Evolutionary conservation across 2,797 vertebrate genomes (phyloP).

Genomic region (Brachymystax lenok): DNA sequence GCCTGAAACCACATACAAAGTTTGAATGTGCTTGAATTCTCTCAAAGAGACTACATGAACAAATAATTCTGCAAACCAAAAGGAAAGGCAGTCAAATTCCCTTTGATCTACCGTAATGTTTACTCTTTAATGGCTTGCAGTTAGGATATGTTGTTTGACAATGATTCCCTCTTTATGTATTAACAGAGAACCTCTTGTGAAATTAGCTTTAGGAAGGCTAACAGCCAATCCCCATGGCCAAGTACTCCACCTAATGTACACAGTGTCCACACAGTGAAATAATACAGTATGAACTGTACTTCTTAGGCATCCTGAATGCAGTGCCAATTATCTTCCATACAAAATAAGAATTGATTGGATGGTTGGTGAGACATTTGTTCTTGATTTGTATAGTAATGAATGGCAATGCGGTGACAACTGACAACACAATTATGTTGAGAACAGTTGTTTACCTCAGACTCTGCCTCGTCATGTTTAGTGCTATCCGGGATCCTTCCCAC

Average conservation of each 20-base stretch:
- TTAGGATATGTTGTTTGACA: conserved; percentile 32
- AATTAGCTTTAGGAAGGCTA: neutral
- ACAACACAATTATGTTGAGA: neutral
- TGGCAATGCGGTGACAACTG: neutral
- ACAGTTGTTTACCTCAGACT: neutral
- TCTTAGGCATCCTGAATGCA: neutral
- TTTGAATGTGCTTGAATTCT: neutral
- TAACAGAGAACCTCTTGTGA: conserved; percentile 16
- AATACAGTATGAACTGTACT: neutral
- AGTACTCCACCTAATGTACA: neutral
- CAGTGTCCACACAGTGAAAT: neutral
- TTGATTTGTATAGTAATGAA: neutral
- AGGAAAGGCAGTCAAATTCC: neutral
- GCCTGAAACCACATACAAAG: neutral
- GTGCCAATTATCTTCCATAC: neutral
- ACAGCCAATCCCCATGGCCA: neutral
- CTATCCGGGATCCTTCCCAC: too few relatives aligned
- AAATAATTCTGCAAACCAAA: neutral
- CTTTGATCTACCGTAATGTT: conserved; percentile 15
- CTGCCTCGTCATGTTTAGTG: too few relatives aligned
- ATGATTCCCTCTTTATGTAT: conserved; percentile 14
- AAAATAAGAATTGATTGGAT: neutral
- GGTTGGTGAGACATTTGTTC: neutral
- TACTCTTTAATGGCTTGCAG: conserved; percentile 19
- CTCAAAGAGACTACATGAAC: conserved; percentile 12